Evolutionary conservation across 2,888 invertebrate species (phyloP), one percentile per base, ranked within the genome.

Genomic region (Conistra vaccinii): DNA sequence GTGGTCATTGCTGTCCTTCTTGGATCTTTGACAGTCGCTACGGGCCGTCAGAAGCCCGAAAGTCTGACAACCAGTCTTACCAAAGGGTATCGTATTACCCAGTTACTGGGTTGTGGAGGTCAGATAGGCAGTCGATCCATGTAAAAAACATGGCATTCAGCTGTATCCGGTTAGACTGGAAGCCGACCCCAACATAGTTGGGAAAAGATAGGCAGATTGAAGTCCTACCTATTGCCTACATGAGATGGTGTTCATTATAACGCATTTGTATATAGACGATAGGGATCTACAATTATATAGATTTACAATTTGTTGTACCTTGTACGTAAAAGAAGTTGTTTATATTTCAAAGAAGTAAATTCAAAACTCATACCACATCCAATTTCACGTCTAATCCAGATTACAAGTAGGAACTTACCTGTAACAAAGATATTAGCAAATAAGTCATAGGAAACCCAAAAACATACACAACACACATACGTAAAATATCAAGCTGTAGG

Each of bases 381-480:
- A 26, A 48, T 17, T 57, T 6, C n/a, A 32, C 1, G 35, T 29
- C 17, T 17, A 20, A 17, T 48, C 5, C 58, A 26, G 20, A 10
- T 55, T 5, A 35, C 48, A 26, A 62, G 57, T 26, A 14, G 4
- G 17, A 35, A 84, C 93, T 93, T 92, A 94, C 94, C 93, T 93
- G 91, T 72, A 93, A 92, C 87, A 89, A 89, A 84, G 87, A 85
- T 12, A 84, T 61, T 67, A 76, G 80, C 83, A 80, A 69, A 85
- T 82, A 26, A 81, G 55, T 83, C n/a, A 53, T 1, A 39, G 14
- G 9, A 66, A 45, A 76, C 23, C 23, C 17, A 35, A 14, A 35
- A n/a, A 35, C 2, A 71, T 10, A 63, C 7, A 57, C 7, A 26
- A 12, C 20, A 20, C 20, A 48, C 23, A 48, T 20, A 23, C 3